Conservation (phyloP, 1,140 invertebrate species). For the Caenorhabditis brenneri region DNA sequence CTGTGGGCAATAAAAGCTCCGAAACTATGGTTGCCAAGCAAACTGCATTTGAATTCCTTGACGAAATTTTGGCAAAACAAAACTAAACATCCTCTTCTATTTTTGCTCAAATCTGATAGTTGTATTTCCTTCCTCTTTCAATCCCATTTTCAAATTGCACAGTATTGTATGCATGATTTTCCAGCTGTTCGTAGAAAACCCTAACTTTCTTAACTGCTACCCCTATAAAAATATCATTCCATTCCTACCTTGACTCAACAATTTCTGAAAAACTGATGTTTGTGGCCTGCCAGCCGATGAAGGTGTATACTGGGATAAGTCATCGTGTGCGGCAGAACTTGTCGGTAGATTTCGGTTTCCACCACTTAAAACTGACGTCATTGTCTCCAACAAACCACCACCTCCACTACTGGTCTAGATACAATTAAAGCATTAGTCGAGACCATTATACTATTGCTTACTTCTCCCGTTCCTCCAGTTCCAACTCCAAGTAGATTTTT, state of each 20-base stretch:
- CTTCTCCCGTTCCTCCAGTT: slow-evolving; percentile 23
- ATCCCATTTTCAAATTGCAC: too few relatives aligned
- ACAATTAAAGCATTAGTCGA: slow-evolving; percentile 1
- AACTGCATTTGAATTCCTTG: too few relatives aligned
- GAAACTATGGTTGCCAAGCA: too few relatives aligned
- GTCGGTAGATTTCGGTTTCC: slow-evolving; percentile 6
- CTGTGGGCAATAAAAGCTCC: too few relatives aligned
- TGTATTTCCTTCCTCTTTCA: too few relatives aligned
- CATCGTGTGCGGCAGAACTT: slow-evolving; percentile 35
- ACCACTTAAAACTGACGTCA: slow-evolving; percentile 49
- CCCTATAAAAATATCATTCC: neutral
- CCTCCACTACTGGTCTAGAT: slow-evolving; percentile 51
- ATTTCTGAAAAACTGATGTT: slow-evolving; percentile 31
- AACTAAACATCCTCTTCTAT: too few relatives aligned
- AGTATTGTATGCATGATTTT: too few relatives aligned
- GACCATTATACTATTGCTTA: neutral
- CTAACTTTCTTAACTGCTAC: too few relatives aligned
- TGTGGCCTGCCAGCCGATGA: slow-evolving; percentile 13
- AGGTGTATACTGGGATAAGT: slow-evolving; percentile 4
- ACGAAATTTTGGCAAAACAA: too few relatives aligned
- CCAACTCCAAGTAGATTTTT: slow-evolving; percentile 62
- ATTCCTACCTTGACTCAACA: slow-evolving; percentile 38
- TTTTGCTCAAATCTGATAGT: too few relatives aligned
- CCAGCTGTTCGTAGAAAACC: too few relatives aligned
- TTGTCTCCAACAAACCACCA: slow-evolving; percentile 43